A percentile compares a stretch with the other conserved stretches of the same genome.
Evolutionary conservation across 2,797 vertebrate genomes (phyloP).

Genomic region (Pachyuromys duprasi): DNA sequence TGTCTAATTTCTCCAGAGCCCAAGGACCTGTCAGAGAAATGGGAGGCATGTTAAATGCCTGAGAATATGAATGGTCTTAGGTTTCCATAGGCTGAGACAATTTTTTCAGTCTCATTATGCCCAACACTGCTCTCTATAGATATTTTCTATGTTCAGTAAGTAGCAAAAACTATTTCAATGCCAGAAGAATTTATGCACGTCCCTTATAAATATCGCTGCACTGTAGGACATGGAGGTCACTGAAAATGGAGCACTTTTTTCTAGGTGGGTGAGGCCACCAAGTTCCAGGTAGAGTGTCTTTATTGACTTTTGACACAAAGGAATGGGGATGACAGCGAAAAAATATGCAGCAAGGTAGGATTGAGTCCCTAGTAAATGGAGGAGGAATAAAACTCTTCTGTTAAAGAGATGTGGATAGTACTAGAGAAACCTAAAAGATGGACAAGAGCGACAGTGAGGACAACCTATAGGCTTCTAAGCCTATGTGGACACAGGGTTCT

Average conservation of each 20-base stretch:
- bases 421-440: neutral
- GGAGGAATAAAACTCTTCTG: neutral
- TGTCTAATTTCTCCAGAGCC: neutral
- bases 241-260: too few relatives aligned
- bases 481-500: neutral
- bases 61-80: neutral
- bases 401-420: neutral
- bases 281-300: too few relatives aligned
- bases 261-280: too few relatives aligned
- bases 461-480: neutral
- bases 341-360: too few relatives aligned
- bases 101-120: neutral
- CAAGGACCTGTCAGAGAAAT: neutral
- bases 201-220: neutral
- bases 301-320: neutral
- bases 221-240: too few relatives aligned
- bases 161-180: neutral
- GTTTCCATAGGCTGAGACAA: neutral
- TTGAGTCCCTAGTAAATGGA: neutral
- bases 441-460: neutral
- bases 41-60: neutral
- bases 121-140: neutral
- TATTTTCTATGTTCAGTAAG: neutral
- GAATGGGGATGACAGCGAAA: neutral
- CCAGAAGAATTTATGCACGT: neutral